Percentiles rank a stretch among this genome's conserved stretches.
Evolutionary conservation across 2,797 vertebrate genomes (phyloP).

Genomic region (Vespertilio murinus): DNA sequence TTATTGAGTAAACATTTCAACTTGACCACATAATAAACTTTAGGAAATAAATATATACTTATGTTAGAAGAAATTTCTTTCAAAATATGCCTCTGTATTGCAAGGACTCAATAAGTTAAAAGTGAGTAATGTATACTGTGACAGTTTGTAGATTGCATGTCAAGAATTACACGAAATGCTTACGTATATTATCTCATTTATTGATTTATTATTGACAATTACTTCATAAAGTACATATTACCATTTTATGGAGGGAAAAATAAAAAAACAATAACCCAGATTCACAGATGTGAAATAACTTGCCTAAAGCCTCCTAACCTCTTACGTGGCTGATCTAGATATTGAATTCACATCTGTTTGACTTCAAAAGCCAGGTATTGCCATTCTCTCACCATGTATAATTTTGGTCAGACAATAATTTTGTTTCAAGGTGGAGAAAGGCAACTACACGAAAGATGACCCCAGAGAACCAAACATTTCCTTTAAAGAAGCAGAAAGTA

Average conservation of each 20-base stretch:
- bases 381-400: not conserved
- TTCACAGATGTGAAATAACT: not conserved
- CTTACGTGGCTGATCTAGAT: not conserved
- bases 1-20: conserved; percentile 9
- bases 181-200: not conserved
- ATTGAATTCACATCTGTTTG: not conserved
- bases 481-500: not conserved
- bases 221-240: not conserved
- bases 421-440: not conserved
- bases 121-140: not conserved
- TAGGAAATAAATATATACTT: conserved; percentile 43
- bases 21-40: not conserved
- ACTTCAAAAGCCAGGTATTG: not conserved
- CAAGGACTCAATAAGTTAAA: not conserved
- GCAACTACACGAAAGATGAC: not conserved
- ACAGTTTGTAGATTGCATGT: not conserved
- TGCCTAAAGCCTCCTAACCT: not conserved
- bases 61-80: not conserved
- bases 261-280: not conserved
- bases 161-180: not conserved
- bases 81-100: not conserved
- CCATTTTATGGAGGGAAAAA: not conserved
- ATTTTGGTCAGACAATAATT: not conserved
- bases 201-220: not conserved
- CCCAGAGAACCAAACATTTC: not conserved